Evolutionary conservation across 2,797 vertebrate genomes (phyloP).

Genomic region (Eleutherodactylus coqui): DNA sequence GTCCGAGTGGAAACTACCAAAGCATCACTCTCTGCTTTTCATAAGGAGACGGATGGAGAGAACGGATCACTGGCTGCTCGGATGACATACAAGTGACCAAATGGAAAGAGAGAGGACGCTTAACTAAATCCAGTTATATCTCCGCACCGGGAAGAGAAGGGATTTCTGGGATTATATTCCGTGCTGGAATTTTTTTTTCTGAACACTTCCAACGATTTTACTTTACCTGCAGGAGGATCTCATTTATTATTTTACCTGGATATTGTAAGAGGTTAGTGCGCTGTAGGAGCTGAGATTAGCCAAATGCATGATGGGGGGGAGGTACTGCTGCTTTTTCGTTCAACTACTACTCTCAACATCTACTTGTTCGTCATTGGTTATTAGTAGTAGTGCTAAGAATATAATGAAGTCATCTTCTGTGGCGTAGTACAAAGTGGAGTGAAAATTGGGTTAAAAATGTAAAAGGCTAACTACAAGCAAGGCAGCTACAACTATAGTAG

Average conservation of each 20-base stretch:
- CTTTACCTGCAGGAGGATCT: slow-evolving; percentile 21
- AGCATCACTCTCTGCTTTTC: slow-evolving; percentile 70
- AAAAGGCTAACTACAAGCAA: too few relatives aligned
- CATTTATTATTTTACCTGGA: background rate
- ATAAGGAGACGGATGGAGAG: slow-evolving; percentile 63
- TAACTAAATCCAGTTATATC: slow-evolving; percentile 28
- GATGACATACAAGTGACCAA: slow-evolving; percentile 36
- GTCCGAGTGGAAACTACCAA: slow-evolving; percentile 83
- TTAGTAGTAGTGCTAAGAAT: too few relatives aligned
- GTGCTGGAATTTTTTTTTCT: background rate
- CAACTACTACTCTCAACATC: background rate
- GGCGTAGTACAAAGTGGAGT: too few relatives aligned
- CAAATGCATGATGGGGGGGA: background rate
- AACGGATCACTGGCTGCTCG: slow-evolving; percentile 2
- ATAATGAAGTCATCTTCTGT: too few relatives aligned
- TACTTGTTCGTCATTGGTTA: background rate
- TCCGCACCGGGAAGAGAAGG: background rate
- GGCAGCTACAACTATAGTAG: too few relatives aligned
- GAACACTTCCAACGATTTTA: background rate
- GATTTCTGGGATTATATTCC: slow-evolving; percentile 36
- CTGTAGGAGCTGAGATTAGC: background rate
- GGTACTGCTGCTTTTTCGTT: background rate
- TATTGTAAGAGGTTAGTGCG: slow-evolving; percentile 42
- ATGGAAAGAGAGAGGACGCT: slow-evolving; percentile 45
- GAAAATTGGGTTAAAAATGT: too few relatives aligned